Conservation (phyloP, 2,797 vertebrate species). For the Microtus agrestis region DNA sequence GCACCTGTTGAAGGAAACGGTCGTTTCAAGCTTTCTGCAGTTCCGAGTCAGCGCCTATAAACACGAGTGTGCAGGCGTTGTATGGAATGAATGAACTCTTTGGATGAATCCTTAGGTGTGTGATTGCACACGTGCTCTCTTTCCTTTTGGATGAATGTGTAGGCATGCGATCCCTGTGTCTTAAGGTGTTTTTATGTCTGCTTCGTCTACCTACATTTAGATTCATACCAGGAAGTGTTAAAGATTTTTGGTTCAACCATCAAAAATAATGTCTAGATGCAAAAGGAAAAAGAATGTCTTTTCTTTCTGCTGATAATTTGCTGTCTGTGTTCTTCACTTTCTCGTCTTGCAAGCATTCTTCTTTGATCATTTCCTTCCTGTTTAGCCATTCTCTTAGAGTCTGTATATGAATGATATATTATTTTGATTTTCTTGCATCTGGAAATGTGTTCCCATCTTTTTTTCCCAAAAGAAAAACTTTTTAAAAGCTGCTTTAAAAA, state of each 20-base stretch:
- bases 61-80: neutral
- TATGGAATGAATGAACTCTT: neutral
- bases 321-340: neutral
- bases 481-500: neutral
- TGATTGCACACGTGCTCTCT: neutral
- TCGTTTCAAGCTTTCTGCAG: neutral
- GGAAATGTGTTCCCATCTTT: neutral
- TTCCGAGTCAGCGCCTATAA: neutral
- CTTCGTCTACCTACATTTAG: neutral
- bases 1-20: neutral
- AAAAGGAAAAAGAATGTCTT: neutral
- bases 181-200: neutral
- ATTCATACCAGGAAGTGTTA: neutral
- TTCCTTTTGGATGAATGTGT: neutral
- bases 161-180: neutral
- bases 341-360: neutral
- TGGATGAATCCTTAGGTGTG: neutral
- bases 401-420: neutral
- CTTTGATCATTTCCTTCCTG: neutral
- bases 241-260: neutral
- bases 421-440: neutral
- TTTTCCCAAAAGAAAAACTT: neutral
- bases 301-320: neutral
- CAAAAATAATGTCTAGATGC: slow-evolving; percentile 12
- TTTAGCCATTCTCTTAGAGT: neutral